Evolutionary conservation across 1,140 invertebrate genomes (phyloP), one percentile per base, ranked within the genome.

Genomic region (Tribolium madens): DNA sequence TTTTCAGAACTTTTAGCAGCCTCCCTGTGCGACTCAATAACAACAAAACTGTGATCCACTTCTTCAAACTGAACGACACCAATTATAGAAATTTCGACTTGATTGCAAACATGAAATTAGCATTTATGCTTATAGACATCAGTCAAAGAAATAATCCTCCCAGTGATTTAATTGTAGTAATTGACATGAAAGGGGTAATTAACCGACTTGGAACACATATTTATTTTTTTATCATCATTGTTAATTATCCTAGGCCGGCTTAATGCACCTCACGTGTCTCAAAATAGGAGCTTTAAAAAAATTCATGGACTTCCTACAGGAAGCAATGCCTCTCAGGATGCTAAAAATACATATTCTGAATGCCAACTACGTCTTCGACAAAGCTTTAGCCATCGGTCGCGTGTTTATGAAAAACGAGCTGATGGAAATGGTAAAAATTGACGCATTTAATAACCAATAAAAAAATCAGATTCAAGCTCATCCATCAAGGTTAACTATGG

Each of bases 331-430:
- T 2, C 84, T 91, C 0, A 86, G 90, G 50, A 87, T 92, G 81
- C 89, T 88, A 79, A 87, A 83, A 0, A 90, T 92, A 10, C 90
- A 93, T 80, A 87, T 92, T 0, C 81, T 93, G 33, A 92, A 93
- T 83, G 88, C 88, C 0, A 88, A 89, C 10, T 90, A 90, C 52
- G 88, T 92, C 15, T 86, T 92, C 36, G 90, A 92, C 81, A 92
- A 91, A 83, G 78, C 91, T 42, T 79, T 93, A 64, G 79, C 88
- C 13, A 84, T 93, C 9, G 84, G 92, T 14, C 90, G 86, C 76
- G 90, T 91, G 0, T 91, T 92, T 79, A 90, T 92, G 87, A 91
- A 91, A 52, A 88, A 86, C 60, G 91, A 92, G 81, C 84, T 92
- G 50, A 87, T 89, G 68, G 87, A 91, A 57, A 86, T 91, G 85